Evolutionary conservation across 2,797 vertebrate species (phyloP), one percentile per base, ranked within the genome.

Genomic region (Ctenopoma multispine): DNA sequence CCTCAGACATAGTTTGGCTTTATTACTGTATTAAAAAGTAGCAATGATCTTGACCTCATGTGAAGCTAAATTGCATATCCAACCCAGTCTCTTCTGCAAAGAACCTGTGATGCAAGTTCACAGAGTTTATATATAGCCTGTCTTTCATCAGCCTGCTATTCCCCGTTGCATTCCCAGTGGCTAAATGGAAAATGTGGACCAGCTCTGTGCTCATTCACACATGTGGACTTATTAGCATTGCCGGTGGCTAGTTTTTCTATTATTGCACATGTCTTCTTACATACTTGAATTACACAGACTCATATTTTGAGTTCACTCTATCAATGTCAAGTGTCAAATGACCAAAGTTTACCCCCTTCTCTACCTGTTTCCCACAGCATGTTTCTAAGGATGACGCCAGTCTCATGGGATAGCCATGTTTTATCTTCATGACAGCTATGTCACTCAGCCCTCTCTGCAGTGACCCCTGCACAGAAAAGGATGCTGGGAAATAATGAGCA

Each of bases 401-500:
- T 82, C 74, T 90, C 93, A 91, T 92, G 90, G 90, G 93, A 92
- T 84, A 84, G 90, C 82, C 89, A 89, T 92, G 89, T 85, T 85
- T 84, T 87, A 76, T 92, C 86, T 87, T 92, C 92, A 93, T 92
- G 95, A 95, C 90, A 76, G 87, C 90, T 74, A 94, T 95, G 95
- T 95, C 96, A 90, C 94, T 94, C 92, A 94, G 94, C 91, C 95
- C 92, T 84, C 94, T 91, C 87, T 94, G 95, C 87, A 96, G 95
- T 94, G 96, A 96, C 93, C 92, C 84, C 89, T 68, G 86, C 89
- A 69, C 87, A 94, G 84, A 92, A 87, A 89, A 94, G 91, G 82
- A 95, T 95, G 94, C 90, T 95, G 88, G 94, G 92, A 90, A 96
- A 95, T 92, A 94, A 91, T 72, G 85, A 94, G 76, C 94, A 90